A percentile compares a stretch with the other conserved stretches of the same genome.
These are phyloP conservation scores for Allobates femoralis DNA, from an alignment of 2,797 vertebrate genomes.

Conservation along the genomic window DNA sequence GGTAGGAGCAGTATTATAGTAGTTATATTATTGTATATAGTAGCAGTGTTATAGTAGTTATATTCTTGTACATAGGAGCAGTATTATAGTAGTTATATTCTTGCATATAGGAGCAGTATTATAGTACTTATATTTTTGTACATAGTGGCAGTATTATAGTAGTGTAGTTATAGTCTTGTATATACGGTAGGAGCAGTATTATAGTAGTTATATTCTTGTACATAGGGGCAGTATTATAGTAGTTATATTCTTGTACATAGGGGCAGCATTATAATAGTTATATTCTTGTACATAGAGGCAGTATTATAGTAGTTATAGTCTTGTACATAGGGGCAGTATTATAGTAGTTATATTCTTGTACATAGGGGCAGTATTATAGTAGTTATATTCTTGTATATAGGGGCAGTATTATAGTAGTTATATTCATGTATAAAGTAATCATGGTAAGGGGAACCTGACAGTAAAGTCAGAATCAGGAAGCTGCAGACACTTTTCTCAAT, in stretches of 20 bases:
- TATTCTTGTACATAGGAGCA: background rate
- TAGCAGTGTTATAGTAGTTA: background rate
- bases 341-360: background rate
- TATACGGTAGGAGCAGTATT: too few relatives aligned
- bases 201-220: background rate
- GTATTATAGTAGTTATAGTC: constrained; percentile 11
- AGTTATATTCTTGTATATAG: background rate
- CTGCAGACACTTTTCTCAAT: background rate
- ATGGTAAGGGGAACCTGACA: too few relatives aligned
- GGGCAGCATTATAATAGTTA: background rate
- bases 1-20: background rate
- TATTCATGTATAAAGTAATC: background rate
- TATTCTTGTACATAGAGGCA: background rate
- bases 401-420: background rate
- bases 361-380: too few relatives aligned
- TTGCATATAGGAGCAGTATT: background rate
- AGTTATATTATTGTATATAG: constrained; percentile 9
- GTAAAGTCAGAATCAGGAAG: background rate
- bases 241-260: constrained; percentile 4
- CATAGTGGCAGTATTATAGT: background rate
- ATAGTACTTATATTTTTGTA: background rate
- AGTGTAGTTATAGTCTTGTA: background rate
- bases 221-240: constrained; percentile 1
- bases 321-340: background rate
- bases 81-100: constrained; percentile 3